Conservation (phyloP, 2,797 vertebrate genomes). For the Rhabdophis nuchalis region DNA sequence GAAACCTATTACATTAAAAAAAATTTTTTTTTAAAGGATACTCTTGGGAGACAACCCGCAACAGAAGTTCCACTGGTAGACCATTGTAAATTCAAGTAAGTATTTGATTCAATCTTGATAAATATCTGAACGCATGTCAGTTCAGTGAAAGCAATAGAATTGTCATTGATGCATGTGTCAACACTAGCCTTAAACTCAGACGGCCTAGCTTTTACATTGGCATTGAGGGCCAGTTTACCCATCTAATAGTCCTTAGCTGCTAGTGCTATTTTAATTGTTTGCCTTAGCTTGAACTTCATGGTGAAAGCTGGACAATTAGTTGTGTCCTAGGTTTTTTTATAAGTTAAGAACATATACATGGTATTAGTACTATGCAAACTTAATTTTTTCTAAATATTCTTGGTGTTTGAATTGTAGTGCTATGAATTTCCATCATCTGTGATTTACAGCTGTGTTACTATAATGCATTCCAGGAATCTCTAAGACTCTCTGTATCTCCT, state of each 20-base stretch:
- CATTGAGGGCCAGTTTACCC: neutral
- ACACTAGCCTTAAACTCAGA: neutral
- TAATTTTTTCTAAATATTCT: neutral
- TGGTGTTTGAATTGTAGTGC: neutral
- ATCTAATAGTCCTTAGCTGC: neutral
- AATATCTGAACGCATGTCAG: neutral
- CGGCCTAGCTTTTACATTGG: neutral
- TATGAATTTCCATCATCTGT: neutral
- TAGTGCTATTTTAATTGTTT: neutral
- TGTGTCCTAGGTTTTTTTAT: neutral
- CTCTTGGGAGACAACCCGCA: slow-evolving; percentile 87
- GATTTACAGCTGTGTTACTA: neutral
- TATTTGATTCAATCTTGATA: slow-evolving; percentile 1
- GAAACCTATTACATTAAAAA: neutral
- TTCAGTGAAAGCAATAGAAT: neutral
- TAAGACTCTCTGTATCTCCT: neutral
- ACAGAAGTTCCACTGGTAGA: slow-evolving; percentile 91
- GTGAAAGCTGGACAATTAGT: neutral
- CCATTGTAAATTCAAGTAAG: slow-evolving; percentile 97
- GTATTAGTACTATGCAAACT: neutral
- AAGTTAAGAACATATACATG: neutral
- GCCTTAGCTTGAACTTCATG: neutral
- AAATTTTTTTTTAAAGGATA: slow-evolving; percentile 77
- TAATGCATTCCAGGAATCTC: neutral
- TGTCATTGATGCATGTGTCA: neutral